Base-by-base conservation (phyloP, 2,888 invertebrate species). In the Hirtodrosophila histrioides region DNA sequence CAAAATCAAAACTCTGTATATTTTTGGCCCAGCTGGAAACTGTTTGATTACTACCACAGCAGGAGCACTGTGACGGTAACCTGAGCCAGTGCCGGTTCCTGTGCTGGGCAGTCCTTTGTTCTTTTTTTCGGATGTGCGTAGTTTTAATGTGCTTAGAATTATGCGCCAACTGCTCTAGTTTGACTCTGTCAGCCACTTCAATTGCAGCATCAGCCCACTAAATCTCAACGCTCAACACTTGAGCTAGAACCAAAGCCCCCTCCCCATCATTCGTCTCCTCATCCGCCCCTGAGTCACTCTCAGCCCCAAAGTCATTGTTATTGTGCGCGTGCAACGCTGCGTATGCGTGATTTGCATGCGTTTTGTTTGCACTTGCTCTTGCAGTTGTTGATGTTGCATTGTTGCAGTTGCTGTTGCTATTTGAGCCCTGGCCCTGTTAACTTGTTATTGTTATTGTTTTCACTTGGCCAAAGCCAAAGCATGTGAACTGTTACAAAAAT, bases 261-360 rank as follows among this genome's bases (percentile, higher is more conserved):
- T 2, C 17, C 17, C 17, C 17, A 1, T 2, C 29, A 40, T 11
- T 24, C 24, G 24, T 53, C 11, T 2, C 17, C 17, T 17, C 17
- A 37, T 31, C 9, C 23, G 4, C 6, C 31, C 23, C 0, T 12
- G 1, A 2, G 2, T 7, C 10, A 3, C 3, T n/a, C 35, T 9
- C 43, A 11, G 11, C n/a, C 37, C 39, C 49, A 23, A 24, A 51
- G 39, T 46, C 65, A 61, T 56, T 81, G 87, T 85, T 81, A 58
- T 81, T 81, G 87, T 82, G 81, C 68, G 71, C 75, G 78, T 81
- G 75, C 76, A 78, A 73, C 78, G 87, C 73, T 81, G 82, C 82
- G 86, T 75, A 85, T 82, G 76, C 82, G 75, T 88, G 83, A 86
- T 83, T 84, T 88, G 63, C 88, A 87, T 88, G 76, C 63, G 67